Conservation (phyloP, 1,140 invertebrate species). For the Diabrotica virgifera region DNA sequence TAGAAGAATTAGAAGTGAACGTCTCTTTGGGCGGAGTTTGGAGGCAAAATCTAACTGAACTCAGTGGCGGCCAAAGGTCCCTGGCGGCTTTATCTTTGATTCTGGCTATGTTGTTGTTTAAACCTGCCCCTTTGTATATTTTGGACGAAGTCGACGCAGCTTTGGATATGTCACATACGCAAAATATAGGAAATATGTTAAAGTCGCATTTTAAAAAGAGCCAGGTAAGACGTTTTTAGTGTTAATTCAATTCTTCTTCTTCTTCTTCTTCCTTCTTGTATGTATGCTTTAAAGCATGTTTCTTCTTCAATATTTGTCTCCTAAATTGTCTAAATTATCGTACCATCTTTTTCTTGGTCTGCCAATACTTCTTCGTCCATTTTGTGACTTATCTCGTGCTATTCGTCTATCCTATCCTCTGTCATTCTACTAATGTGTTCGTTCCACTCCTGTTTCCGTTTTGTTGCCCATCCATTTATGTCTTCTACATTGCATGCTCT, state of each 20-base stretch:
- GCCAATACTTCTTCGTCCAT: too few species aligned
- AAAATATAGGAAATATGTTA: conserved; percentile 97
- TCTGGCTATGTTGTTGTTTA: conserved; percentile 93
- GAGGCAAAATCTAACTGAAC: conserved; percentile 94
- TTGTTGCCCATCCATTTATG: too few species aligned
- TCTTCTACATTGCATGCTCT: too few species aligned
- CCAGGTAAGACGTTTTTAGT: conserved; percentile 59
- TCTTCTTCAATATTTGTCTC: too few species aligned
- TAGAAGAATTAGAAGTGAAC: conserved; percentile 88
- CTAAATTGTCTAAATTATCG: too few species aligned
- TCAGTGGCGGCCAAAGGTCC: conserved; percentile 95
- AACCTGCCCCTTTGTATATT: conserved; percentile 98
- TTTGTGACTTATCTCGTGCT: too few species aligned
- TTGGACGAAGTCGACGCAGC: conserved; percentile 99
- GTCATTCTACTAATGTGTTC: too few species aligned
- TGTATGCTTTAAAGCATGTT: too few species aligned
- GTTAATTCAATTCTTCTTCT: neutral
- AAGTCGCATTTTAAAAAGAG: conserved; percentile 91
- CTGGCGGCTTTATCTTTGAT: conserved; percentile 95
- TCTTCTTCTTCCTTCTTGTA: too few species aligned
- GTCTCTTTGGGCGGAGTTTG: conserved; percentile 91
- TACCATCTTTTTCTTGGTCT: too few species aligned
- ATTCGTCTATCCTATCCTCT: too few species aligned
- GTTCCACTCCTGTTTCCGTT: too few species aligned
- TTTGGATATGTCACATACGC: conserved; percentile 95